These are phyloP conservation scores for Grantiella picta DNA, from an alignment of 2,113 vertebrate genomes.

Conservation along the genomic window DNA sequence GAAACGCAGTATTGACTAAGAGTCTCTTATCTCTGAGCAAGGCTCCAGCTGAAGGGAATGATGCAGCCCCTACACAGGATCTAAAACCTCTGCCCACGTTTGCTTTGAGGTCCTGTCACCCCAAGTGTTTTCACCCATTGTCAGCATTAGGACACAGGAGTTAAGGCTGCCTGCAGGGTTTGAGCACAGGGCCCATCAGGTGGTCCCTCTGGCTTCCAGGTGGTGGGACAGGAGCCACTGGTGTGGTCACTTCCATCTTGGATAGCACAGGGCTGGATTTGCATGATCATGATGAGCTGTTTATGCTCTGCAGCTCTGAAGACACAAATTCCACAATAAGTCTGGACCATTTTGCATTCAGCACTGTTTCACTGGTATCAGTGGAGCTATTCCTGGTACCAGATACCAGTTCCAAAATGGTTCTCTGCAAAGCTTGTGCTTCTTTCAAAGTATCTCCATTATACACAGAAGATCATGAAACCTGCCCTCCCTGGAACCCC, in stretches of 20 bases:
- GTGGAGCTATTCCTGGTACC: neutral
- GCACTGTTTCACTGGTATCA: neutral
- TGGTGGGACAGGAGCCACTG: accelerated
- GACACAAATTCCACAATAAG: neutral
- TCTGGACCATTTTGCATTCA: neutral
- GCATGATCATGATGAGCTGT: accelerated
- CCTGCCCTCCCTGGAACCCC: neutral
- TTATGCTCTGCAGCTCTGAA: neutral
- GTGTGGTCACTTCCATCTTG: neutral
- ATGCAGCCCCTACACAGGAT: neutral
- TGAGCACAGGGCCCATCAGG: neutral
- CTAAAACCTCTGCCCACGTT: neutral
- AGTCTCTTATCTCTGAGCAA: neutral
- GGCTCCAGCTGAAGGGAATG: neutral
- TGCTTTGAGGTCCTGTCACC: neutral
- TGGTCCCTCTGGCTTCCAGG: neutral
- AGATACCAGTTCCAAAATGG: neutral
- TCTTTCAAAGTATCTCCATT: neutral
- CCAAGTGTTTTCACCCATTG: neutral
- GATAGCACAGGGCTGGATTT: neutral
- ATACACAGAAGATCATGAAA: neutral
- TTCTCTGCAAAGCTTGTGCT: neutral
- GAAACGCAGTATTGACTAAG: neutral
- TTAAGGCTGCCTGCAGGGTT: neutral
- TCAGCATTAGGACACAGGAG: neutral